Evolutionary conservation across 2,888 invertebrate species (phyloP).

Genomic region (Glaucopsyche alexis): DNA sequence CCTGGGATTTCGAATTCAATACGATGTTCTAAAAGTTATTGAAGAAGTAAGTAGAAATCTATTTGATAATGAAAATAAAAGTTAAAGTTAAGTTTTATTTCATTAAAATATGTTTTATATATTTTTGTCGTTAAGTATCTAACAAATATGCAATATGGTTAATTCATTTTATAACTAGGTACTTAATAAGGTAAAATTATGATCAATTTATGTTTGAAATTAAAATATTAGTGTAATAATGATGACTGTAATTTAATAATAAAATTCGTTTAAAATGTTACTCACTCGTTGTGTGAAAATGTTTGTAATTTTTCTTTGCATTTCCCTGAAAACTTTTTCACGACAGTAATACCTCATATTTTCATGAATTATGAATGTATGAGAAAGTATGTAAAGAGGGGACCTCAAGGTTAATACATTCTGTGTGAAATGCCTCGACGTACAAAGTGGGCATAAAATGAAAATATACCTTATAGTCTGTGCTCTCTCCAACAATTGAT

Average conservation of each 20-base stretch:
- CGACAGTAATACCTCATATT: conserved; percentile 11
- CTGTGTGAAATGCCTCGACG: not conserved
- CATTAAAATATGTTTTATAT: too few relatives aligned
- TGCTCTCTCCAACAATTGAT: not conserved
- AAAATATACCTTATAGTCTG: not conserved
- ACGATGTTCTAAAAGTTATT: not conserved
- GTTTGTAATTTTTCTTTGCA: not conserved
- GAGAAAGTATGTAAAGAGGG: conserved; percentile 3
- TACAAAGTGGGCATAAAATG: not conserved
- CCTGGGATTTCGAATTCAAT: not conserved
- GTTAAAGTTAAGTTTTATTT: too few relatives aligned
- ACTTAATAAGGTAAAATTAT: too few relatives aligned
- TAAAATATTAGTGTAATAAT: too few relatives aligned
- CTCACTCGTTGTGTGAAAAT: not conserved
- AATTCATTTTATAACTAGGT: too few relatives aligned
- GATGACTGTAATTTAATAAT: not conserved
- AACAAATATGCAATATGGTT: too few relatives aligned
- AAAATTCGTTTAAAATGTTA: not conserved
- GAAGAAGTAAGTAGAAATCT: too few relatives aligned
- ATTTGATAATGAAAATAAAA: too few relatives aligned
- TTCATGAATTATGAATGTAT: conserved; percentile 26
- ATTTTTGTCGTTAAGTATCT: too few relatives aligned
- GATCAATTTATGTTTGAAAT: too few relatives aligned
- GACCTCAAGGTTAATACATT: conserved; percentile 8
- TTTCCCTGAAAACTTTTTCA: conserved; percentile 12